phyloP scores from a whole-genome alignment of 2,888 invertebrate genomes.

The Drosophila atripex region DNA sequence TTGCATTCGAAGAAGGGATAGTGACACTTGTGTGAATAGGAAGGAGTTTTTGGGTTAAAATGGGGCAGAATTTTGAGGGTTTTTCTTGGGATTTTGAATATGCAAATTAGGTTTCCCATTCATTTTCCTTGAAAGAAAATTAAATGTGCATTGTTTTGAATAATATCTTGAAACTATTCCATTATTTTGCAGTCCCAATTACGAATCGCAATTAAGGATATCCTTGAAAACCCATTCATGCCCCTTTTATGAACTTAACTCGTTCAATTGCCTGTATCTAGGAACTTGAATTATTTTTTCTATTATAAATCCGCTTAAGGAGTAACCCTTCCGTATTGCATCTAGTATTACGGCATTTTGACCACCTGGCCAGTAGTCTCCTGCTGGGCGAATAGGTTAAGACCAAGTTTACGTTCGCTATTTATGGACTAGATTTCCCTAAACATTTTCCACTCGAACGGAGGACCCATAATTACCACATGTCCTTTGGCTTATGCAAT shows the following conservation, averaged over 20 bases:
- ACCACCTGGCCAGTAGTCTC: conserved; percentile 18
- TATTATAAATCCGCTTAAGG: neutral
- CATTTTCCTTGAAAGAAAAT: neutral
- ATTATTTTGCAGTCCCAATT: neutral
- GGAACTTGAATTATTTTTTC: conserved; percentile 14
- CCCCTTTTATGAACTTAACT: neutral
- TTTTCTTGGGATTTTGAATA: conserved; percentile 12
- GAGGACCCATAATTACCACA: conserved; percentile 59
- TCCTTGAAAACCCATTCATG: neutral
- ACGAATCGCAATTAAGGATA: neutral
- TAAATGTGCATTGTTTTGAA: neutral
- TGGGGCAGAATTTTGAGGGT: conserved; percentile 3
- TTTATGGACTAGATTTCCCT: conserved; percentile 36
- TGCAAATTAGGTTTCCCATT: conserved; percentile 17
- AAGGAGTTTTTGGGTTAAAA: conserved; percentile 24
- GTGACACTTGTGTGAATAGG: conserved; percentile 55
- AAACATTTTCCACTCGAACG: conserved; percentile 44
- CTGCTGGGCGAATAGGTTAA: conserved; percentile 33
- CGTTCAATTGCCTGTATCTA: conserved; percentile 2
- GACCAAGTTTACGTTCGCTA: conserved; percentile 36
- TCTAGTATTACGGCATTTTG: conserved; percentile 3
- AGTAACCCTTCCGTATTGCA: conserved; percentile 10
- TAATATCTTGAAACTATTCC: too few species aligned
- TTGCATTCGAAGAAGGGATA: conserved; percentile 23
- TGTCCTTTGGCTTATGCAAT: conserved; percentile 70